Evolutionary conservation across 2,797 vertebrate species (phyloP).

Genomic region (Thalassophryne amazonica): DNA sequence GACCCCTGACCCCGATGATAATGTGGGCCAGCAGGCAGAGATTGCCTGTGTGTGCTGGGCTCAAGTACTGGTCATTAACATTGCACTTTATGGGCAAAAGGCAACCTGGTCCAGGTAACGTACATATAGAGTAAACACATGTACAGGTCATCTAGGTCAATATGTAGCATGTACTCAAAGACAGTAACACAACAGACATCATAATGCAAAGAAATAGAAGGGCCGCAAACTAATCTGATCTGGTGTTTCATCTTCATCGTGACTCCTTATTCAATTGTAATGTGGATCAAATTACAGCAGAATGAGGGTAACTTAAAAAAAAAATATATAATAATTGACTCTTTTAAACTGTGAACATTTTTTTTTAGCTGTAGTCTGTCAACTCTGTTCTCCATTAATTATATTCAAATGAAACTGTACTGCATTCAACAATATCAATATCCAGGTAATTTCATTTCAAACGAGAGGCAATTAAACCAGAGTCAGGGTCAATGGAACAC

Average conservation of each 20-base stretch:
- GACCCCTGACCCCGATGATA: conserved; percentile 79
- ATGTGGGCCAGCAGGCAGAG: conserved; percentile 72
- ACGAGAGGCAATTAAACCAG: conserved; percentile 76
- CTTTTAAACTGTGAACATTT: conserved; percentile 60
- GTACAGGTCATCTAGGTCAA: conserved; percentile 16
- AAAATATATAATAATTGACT: conserved; percentile 31
- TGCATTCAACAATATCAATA: conserved; percentile 77
- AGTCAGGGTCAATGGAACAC: conserved; percentile 75
- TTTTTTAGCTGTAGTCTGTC: conserved; percentile 57
- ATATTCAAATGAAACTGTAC: conserved; percentile 59
- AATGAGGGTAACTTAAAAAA: conserved; percentile 8
- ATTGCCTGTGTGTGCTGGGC: conserved; percentile 68
- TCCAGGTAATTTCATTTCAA: conserved; percentile 77
- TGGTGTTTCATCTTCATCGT: neutral
- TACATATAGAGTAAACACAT: conserved; percentile 6
- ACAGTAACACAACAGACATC: neutral
- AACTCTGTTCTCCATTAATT: conserved; percentile 59
- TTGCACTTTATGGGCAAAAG: conserved; percentile 71
- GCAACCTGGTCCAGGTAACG: conserved; percentile 43
- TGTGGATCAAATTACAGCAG: conserved; percentile 27
- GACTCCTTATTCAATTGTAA: conserved; percentile 2
- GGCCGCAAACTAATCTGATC: neutral
- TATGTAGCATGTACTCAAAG: conserved; percentile 2
- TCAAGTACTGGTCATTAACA: conserved; percentile 74
- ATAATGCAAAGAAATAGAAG: neutral